Conservation (phyloP, 2,888 invertebrate genomes). For the Carpatolechia fugitivella region DNA sequence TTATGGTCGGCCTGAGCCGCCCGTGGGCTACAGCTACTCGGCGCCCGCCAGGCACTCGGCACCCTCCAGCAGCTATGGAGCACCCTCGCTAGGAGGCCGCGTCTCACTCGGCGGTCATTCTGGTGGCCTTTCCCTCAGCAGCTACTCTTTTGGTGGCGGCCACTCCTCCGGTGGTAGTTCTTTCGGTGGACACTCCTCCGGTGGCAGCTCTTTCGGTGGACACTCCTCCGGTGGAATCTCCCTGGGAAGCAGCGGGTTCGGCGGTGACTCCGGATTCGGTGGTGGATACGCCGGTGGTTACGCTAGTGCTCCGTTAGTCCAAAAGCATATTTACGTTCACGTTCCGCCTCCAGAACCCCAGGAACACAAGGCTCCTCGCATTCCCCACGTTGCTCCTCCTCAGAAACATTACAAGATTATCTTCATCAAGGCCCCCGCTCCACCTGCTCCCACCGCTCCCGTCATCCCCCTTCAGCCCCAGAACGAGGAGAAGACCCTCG, state of each 20-base stretch:
- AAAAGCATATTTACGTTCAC: constrained; percentile 94
- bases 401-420: constrained; percentile 96
- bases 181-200: constrained; percentile 69
- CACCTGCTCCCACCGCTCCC: constrained; percentile 89
- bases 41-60: constrained; percentile 52
- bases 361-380: constrained; percentile 82
- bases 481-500: constrained; percentile 92
- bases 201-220: constrained; percentile 26
- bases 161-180: constrained; percentile 27
- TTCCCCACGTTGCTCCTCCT: constrained; percentile 83
- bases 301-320: constrained; percentile 82
- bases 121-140: constrained; percentile 37
- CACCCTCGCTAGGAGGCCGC: constrained; percentile 44
- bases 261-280: constrained; percentile 58
- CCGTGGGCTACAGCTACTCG: constrained; percentile 72
- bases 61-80: constrained; percentile 49
- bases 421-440: constrained; percentile 94
- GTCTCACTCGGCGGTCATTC: constrained; percentile 47
- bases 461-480: constrained; percentile 89
- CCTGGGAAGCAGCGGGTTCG: constrained; percentile 46
- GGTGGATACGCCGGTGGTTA: constrained; percentile 69
- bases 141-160: constrained; percentile 33
- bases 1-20: constrained; percentile 72
- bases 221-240: constrained; percentile 33
- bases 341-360: constrained; percentile 94